Evolutionary conservation across 1,140 invertebrate species (phyloP).

Genomic region (Musca vetustissima): DNA sequence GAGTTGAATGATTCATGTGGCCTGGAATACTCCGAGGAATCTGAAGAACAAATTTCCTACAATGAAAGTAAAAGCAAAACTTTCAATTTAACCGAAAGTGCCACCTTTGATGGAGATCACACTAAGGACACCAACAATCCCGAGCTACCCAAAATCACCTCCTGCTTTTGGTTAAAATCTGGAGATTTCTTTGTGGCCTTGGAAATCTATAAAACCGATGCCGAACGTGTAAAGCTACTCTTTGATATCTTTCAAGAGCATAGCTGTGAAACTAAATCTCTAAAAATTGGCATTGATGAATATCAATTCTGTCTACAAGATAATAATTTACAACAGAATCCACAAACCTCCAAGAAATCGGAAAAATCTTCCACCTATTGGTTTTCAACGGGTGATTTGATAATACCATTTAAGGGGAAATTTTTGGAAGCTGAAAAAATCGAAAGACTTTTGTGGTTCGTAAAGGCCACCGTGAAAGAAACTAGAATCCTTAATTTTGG

Average conservation of each 20-base stretch:
- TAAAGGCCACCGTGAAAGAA: constrained; percentile 29
- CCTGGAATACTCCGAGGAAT: constrained; percentile 42
- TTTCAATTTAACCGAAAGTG: no score
- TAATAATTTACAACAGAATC: neutral
- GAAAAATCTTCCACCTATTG: constrained; percentile 48
- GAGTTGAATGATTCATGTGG: constrained; percentile 33
- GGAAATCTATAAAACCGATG: constrained; percentile 37
- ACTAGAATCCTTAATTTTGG: constrained; percentile 40
- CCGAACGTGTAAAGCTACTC: constrained; percentile 39
- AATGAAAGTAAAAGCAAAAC: constrained; percentile 21
- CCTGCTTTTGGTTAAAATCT: constrained; percentile 42
- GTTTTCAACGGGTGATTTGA: constrained; percentile 48
- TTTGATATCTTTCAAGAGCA: constrained; percentile 49
- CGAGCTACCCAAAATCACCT: constrained; percentile 24
- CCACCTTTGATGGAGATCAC: constrained; percentile 29
- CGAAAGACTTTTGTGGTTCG: constrained; percentile 39
- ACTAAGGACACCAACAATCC: constrained; percentile 30
- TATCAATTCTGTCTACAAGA: constrained; percentile 36
- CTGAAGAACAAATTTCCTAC: constrained; percentile 45
- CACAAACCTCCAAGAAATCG: constrained; percentile 29
- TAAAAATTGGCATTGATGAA: constrained; percentile 49
- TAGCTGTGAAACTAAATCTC: constrained; percentile 38
- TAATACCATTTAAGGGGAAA: constrained; percentile 47
- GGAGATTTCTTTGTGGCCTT: constrained; percentile 44
- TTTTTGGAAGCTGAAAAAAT: constrained; percentile 38